Base-by-base conservation (phyloP, 2,888 invertebrate species). In the Sicus ferrugineus region DNA sequence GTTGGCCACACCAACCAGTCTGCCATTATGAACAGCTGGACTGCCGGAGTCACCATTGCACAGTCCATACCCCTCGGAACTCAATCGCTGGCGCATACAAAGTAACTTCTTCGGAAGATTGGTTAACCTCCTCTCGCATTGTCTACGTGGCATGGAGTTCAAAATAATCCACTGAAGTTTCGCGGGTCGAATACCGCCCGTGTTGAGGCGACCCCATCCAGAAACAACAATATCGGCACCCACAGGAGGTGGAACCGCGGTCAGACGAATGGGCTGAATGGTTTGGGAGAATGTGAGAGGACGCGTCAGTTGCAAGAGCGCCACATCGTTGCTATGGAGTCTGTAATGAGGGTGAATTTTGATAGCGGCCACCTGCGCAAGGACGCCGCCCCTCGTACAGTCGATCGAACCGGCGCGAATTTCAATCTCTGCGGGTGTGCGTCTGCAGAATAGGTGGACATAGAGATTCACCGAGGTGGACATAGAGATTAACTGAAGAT, bases 341-440 rank as follows among this genome's bases (percentile, higher is more conserved):
- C 73, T 76, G 65, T 80, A 80, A 0, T 75, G 31, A 72, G 78
- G 78, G 62, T 81, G 80, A 16, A 76, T 74, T 6, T 46, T 66
- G 9, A 83, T 74, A 9, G 23, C 11, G 16, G 2, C n/a, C 7
- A 54, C 73, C 14, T 77, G 67, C 2, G 73, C 65, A 56, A 83
- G 72, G 42, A 83, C 80, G 7, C 83, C 85, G 14, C 77, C 78
- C 11, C 72, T 62, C 4, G 78, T 63, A 0, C 78, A 76, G 69
- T 83, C 82, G 21, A 81, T 77, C 70, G 85, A 84, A 65, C 86
- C 86, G 2, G 78, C 81, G 3, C 83, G 81, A 0, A 85, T 76
- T n/a, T 76, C 71, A 23, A 79, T 79, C 21, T 70, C 72, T 7
- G 75, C 74, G 0, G 81, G 65, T 11, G 80, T 78, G 67, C 75